A percentile compares a stretch with the other conserved stretches of the same genome.
Conservation (phyloP, 2,797 vertebrate species). For the Schizothorax lantsangensis region DNA sequence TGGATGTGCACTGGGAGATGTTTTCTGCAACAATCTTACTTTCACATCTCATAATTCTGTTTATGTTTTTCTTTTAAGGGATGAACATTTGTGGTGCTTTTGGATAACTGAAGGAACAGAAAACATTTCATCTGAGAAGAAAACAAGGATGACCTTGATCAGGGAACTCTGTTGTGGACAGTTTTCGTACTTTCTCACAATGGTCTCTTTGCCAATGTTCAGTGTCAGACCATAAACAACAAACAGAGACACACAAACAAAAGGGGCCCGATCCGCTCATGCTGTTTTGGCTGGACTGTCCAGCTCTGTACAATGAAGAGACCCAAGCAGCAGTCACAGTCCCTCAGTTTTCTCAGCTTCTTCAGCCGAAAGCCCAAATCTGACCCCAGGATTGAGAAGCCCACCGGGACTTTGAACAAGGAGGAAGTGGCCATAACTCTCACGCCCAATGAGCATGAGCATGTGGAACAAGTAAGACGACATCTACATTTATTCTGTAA, state of each 20-base stretch:
- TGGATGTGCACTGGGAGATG: neutral
- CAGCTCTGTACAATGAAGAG: constrained; percentile 78
- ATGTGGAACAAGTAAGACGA: constrained; percentile 72
- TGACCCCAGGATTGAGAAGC: constrained; percentile 68
- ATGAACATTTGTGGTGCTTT: neutral
- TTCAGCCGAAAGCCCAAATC: constrained; percentile 83
- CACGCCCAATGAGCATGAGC: constrained; percentile 73
- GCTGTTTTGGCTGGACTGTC: constrained; percentile 70
- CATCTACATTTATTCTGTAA: neutral
- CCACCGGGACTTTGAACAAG: constrained; percentile 65
- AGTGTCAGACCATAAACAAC: constrained; percentile 64
- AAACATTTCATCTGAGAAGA: neutral
- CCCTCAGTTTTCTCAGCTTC: constrained; percentile 81
- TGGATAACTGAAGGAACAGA: neutral
- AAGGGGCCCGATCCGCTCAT: constrained; percentile 68
- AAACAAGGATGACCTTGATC: constrained; percentile 68
- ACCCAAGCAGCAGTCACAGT: constrained; percentile 78
- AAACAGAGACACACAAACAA: constrained; percentile 40
- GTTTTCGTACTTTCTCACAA: constrained; percentile 63
- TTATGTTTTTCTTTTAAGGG: constrained; percentile 26
- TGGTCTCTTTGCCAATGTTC: constrained; percentile 60
- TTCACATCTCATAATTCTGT: neutral
- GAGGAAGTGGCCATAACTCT: constrained; percentile 75
- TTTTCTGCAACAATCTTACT: constrained; percentile 9
- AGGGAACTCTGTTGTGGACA: constrained; percentile 69